These are phyloP conservation scores for Emydocephalus ijimae DNA, from an alignment of 2,113 vertebrate species.

Conservation along the genomic window DNA sequence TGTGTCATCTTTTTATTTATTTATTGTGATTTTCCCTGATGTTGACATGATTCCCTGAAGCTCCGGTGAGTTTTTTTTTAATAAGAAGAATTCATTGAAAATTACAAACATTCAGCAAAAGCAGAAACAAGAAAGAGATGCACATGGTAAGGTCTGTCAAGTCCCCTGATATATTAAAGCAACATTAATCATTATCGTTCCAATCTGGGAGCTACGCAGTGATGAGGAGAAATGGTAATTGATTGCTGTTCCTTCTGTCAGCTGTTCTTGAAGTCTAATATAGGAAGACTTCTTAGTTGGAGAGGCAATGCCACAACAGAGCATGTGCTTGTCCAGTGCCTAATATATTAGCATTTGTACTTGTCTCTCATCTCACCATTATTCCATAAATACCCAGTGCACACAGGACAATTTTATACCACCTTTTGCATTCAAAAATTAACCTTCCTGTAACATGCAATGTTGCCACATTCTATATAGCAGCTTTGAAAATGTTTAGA, in stretches of 20 bases:
- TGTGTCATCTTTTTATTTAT: slow-evolving; percentile 18
- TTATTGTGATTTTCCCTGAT: slow-evolving; percentile 30
- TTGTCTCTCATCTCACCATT: neutral
- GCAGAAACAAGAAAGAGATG: slow-evolving; percentile 9
- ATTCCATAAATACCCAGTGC: neutral
- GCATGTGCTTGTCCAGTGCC: neutral
- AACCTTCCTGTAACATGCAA: neutral
- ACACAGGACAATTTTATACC: neutral
- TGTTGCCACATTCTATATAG: neutral
- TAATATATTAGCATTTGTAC: neutral
- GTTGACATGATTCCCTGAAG: slow-evolving; percentile 42
- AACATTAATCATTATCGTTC: slow-evolving; percentile 32
- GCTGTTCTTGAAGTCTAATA: neutral
- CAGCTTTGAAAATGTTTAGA: neutral
- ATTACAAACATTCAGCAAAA: slow-evolving; percentile 26
- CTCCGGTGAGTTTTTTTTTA: slow-evolving; percentile 16
- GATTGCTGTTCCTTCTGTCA: slow-evolving; percentile 7
- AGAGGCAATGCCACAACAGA: neutral
- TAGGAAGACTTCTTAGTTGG: neutral
- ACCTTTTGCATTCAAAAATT: neutral
- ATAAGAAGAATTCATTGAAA: slow-evolving; percentile 34
- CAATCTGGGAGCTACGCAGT: neutral
- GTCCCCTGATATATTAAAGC: slow-evolving; percentile 18
- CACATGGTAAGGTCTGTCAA: slow-evolving; percentile 22
- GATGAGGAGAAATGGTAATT: slow-evolving; percentile 42